Percentiles rank a stretch among this genome's conserved stretches.
phyloP scores from a whole-genome alignment of 2,888 invertebrate species.

The Drosophila bunnanda region DNA sequence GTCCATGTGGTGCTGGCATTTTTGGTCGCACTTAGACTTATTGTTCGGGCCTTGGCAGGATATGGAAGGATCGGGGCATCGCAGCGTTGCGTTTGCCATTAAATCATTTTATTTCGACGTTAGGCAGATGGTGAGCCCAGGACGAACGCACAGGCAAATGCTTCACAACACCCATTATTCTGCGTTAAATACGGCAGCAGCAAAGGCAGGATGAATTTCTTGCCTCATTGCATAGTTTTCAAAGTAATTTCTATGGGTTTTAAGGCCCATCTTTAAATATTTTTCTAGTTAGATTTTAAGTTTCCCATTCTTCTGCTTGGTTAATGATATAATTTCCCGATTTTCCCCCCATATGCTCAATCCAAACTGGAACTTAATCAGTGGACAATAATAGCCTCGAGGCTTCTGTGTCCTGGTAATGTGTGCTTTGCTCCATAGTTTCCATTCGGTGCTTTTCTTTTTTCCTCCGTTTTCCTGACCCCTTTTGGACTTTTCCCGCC shows the following conservation, averaged over 20 bases:
- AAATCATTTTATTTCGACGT: conserved; percentile 38
- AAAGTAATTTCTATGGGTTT: not conserved
- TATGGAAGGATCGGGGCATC: conserved; percentile 22
- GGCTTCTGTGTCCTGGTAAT: conserved; percentile 4
- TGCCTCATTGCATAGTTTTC: not conserved
- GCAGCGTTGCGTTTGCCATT: conserved; percentile 21
- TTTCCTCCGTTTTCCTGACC: conserved; percentile 1
- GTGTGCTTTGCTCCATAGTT: conserved; percentile 21
- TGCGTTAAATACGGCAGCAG: conserved; percentile 8
- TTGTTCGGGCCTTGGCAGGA: conserved; percentile 50
- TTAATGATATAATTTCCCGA: not conserved
- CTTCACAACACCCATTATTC: conserved; percentile 4
- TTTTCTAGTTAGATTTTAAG: not conserved
- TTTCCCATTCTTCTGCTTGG: not conserved
- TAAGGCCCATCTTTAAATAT: not conserved
- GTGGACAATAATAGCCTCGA: conserved; percentile 23
- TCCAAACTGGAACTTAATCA: conserved; percentile 23
- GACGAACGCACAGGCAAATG: conserved; percentile 11
- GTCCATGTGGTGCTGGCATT: conserved; percentile 39
- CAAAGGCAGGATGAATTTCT: conserved; percentile 5
- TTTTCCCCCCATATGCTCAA: not conserved
- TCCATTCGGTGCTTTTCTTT: conserved; percentile 3
- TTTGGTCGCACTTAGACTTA: conserved; percentile 57
- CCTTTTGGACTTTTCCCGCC: conserved; percentile 5
- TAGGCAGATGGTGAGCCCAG: conserved; percentile 28